Evolutionary conservation across 2,797 vertebrate species (phyloP), one percentile per base, ranked within the genome.

Genomic region (Neomorphus geoffroyi): DNA sequence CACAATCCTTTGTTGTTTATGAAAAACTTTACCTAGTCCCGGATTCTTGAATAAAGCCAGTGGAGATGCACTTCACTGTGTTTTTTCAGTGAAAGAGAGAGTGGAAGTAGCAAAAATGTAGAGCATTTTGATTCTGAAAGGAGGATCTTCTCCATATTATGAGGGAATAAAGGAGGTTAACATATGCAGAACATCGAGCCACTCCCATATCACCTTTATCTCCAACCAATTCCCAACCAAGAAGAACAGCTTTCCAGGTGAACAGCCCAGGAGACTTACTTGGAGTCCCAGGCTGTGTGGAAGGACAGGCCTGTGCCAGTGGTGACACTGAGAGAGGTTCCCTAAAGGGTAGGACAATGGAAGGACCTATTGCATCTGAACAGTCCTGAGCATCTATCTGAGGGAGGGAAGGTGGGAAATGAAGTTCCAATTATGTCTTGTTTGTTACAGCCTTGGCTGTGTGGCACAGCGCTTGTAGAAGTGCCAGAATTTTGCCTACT

Each of bases 171-270:
- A 61, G 33, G 58, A 35, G 28, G 13, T 53, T 78, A 46, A 80
- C n/a, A 10, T 41, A 78, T 5, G 8, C 30, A 64, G 61, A 80
- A 46, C 6, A 11, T 4, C 2, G 3, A 53, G 22, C 23, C 7
- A 7, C 13, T 71, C 33, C 35, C 0, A 0, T n/a, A 13, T 53
- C 6, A 33, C 11, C 27, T 53, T 64, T 32, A 18, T 67, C 30
- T 84, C 15, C 10, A 5, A 2, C 5, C 1, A 5, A 5, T 84
- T 83, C 30, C 33, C 50, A 46, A 17, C 15, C 9, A 71, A 19
- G 7, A 11, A 77, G 43, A 37, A 45, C 7, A 50, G 28, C 23
- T 77, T 90, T 41, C 24, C 10, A 27, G 21, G 21, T 12, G 24
- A 46, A 54, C 43, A 58, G 27, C 27, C 16, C 43, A n/a, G 27